A percentile compares a stretch with the other conserved stretches of the same genome.
Conservation (phyloP, 1,140 invertebrate genomes). For the Acromyrmex charruanus region DNA sequence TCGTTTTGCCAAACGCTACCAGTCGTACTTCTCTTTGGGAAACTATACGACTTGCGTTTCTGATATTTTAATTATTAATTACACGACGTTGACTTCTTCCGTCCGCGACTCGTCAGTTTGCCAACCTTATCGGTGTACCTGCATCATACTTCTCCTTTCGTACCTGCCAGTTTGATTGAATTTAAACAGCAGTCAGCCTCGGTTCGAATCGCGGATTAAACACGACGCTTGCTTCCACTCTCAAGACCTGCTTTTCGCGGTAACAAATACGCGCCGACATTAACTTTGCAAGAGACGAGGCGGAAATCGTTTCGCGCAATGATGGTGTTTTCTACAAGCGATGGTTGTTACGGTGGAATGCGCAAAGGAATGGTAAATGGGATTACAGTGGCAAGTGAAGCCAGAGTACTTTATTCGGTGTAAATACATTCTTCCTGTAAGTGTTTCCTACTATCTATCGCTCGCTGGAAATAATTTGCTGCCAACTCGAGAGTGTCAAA, state of each 20-base stretch:
- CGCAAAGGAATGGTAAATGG: slow-evolving; percentile 49
- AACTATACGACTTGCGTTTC: slow-evolving; percentile 20
- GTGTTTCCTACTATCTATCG: slow-evolving; percentile 28
- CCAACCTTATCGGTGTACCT: neutral
- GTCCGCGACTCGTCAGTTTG: neutral
- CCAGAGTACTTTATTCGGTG: slow-evolving; percentile 39
- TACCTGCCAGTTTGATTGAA: slow-evolving; percentile 37
- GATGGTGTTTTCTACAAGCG: slow-evolving; percentile 32
- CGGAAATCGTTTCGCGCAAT: slow-evolving; percentile 17
- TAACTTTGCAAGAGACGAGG: slow-evolving; percentile 38
- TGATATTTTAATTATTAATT: slow-evolving; percentile 62
- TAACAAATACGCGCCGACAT: slow-evolving; percentile 40
- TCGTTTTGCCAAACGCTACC: slow-evolving; percentile 9
- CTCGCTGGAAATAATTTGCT: neutral
- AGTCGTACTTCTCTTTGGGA: neutral
- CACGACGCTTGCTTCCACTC: slow-evolving; percentile 4
- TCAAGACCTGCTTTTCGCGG: slow-evolving; percentile 30
- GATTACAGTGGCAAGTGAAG: slow-evolving; percentile 29
- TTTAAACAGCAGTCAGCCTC: slow-evolving; percentile 28
- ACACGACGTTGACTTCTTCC: slow-evolving; percentile 20
- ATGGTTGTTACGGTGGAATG: slow-evolving; percentile 42
- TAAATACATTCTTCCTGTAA: slow-evolving; percentile 30
- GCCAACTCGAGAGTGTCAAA: neutral
- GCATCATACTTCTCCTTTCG: neutral
- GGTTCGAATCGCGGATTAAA: slow-evolving; percentile 40